Percentiles rank a stretch among this genome's conserved stretches.
Conservation (phyloP, 2,888 invertebrate species). For the Aproaerema taeniolella region DNA sequence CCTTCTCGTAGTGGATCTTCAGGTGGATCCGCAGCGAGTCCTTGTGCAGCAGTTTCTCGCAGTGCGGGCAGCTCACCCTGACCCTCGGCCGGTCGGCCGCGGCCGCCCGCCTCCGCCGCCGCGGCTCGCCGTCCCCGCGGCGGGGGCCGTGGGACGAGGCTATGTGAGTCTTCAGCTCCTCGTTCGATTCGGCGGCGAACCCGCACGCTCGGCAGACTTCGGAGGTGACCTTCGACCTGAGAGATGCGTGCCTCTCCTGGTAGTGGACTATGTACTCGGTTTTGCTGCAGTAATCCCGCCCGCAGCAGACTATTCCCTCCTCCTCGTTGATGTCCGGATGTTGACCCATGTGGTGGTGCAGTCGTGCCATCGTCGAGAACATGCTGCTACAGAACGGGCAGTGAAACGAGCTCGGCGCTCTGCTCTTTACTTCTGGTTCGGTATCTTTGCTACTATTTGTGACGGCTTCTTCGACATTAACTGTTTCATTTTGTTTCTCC, state of each 20-base stretch:
- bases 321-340: slow-evolving; percentile 39
- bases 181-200: slow-evolving; percentile 22
- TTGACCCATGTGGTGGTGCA: slow-evolving; percentile 43
- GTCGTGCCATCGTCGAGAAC: slow-evolving; percentile 45
- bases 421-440: too few species aligned
- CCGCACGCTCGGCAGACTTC: slow-evolving; percentile 41
- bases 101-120: too few species aligned
- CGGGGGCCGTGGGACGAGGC: slow-evolving; percentile 22
- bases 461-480: too few species aligned
- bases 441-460: too few species aligned
- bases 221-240: slow-evolving; percentile 5
- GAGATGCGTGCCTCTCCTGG: slow-evolving; percentile 37
- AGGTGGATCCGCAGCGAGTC: too few species aligned
- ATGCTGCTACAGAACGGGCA: slow-evolving; percentile 49
- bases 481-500: too few species aligned
- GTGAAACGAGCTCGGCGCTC: too few species aligned
- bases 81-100: too few species aligned
- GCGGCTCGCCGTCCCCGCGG: slow-evolving; percentile 10
- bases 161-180: slow-evolving; percentile 30
- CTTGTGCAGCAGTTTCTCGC: slow-evolving; percentile 65
- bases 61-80: slow-evolving; percentile 62
- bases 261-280: slow-evolving; percentile 41
- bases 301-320: slow-evolving; percentile 40
- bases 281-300: slow-evolving; percentile 27
- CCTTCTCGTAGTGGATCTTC: slow-evolving; percentile 54